Conservation (phyloP, 23 tunicate species). For the Aplidium turbinatum region DNA sequence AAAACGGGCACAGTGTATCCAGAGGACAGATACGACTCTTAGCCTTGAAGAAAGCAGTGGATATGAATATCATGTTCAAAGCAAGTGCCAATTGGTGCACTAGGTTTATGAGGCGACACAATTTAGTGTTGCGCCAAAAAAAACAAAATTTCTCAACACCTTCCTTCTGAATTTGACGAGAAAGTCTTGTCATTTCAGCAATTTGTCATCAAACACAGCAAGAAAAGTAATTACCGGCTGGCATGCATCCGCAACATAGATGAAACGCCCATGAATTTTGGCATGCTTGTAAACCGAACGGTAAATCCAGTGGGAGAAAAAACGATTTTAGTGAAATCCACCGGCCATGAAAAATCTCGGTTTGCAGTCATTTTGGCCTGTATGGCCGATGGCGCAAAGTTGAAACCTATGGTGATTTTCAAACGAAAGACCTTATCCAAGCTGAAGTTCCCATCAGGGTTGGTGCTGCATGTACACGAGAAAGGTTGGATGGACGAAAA, state of each 20-base stretch:
- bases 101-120: conserved; percentile 17
- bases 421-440: conserved; percentile 25
- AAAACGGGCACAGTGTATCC: no score
- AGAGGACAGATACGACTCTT: no score
- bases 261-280: conserved; percentile 42
- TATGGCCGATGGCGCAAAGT: conserved; percentile 28
- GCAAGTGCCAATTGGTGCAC: conserved; percentile 8
- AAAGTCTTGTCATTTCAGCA: conserved; percentile 3
- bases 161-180: conserved; percentile 32
- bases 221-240: conserved; percentile 7
- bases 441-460: conserved; percentile 36
- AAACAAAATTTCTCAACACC: conserved; percentile 1
- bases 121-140: conserved; percentile 21
- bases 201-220: conserved; percentile 24
- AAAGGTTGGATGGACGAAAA: conserved; percentile 35
- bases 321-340: conserved; percentile 14
- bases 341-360: conserved; percentile 35
- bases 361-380: conserved; percentile 23
- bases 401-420: conserved; percentile 25
- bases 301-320: neutral
- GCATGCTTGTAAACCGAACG: conserved; percentile 24
- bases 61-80: no score
- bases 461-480: conserved; percentile 8
- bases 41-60: no score
- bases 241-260: conserved; percentile 34